Evolutionary conservation across 2,888 invertebrate genomes (phyloP).

Genomic region (Brachyopa scutellaris): DNA sequence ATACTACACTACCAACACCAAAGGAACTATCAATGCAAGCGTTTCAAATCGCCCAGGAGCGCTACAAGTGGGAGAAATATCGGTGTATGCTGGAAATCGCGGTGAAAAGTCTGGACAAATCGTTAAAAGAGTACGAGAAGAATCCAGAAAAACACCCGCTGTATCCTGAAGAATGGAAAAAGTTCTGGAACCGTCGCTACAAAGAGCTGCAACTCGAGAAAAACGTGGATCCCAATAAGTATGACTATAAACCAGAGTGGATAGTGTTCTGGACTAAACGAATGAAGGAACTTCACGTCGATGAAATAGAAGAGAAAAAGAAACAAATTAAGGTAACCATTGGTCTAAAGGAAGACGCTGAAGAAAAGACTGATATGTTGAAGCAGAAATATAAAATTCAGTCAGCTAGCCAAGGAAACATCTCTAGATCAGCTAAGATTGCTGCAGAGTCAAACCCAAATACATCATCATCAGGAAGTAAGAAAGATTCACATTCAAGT

Average conservation of each 20-base stretch:
- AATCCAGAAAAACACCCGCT: slow-evolving; percentile 94
- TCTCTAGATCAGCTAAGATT: slow-evolving; percentile 18
- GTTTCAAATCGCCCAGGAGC: slow-evolving; percentile 81
- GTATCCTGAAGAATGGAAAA: slow-evolving; percentile 95
- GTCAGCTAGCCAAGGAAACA: slow-evolving; percentile 17
- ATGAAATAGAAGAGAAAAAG: slow-evolving; percentile 86
- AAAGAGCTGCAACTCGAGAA: slow-evolving; percentile 88
- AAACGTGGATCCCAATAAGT: slow-evolving; percentile 86
- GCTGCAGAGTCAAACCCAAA: slow-evolving; percentile 22
- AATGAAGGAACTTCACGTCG: slow-evolving; percentile 89
- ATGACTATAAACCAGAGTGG: slow-evolving; percentile 95
- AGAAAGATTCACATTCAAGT: neutral
- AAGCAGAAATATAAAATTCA: slow-evolving; percentile 80
- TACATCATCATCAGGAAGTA: neutral
- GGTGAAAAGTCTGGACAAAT: slow-evolving; percentile 84
- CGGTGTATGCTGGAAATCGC: slow-evolving; percentile 80
- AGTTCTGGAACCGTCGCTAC: slow-evolving; percentile 92
- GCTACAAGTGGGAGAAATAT: slow-evolving; percentile 84
- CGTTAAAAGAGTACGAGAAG: slow-evolving; percentile 89
- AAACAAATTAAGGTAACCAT: slow-evolving; percentile 86
- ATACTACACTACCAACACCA: slow-evolving; percentile 77
- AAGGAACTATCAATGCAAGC: slow-evolving; percentile 80
- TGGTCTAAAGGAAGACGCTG: slow-evolving; percentile 83
- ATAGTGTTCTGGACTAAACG: slow-evolving; percentile 92
- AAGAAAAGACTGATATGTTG: slow-evolving; percentile 79